Conservation (phyloP, 2,797 vertebrate genomes). For the Serranus cabrilla region DNA sequence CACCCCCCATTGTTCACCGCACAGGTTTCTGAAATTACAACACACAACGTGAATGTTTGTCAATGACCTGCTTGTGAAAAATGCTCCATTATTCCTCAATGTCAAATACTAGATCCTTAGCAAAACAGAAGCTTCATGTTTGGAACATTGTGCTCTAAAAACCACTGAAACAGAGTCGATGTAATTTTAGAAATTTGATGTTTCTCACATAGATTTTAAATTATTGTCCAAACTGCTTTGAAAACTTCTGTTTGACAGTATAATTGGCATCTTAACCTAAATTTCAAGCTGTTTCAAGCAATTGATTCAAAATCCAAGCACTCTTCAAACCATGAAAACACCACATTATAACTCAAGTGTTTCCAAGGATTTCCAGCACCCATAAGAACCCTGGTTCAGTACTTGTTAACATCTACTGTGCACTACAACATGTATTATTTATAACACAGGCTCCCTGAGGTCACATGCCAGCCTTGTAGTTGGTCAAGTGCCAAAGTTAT, state of each 20-base stretch:
- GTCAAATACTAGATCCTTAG: constrained; percentile 10
- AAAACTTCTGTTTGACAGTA: background rate
- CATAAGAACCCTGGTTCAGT: no score
- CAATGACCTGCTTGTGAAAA: constrained; percentile 4
- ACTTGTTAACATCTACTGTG: background rate
- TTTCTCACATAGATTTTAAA: background rate
- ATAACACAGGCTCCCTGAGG: constrained; percentile 6
- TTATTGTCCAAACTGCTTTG: background rate
- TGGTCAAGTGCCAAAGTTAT: constrained; percentile 38
- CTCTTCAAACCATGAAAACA: no score
- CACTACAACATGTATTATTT: constrained; percentile 1
- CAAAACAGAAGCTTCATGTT: constrained; percentile 17
- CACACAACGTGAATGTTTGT: constrained; percentile 14
- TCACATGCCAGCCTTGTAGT: background rate
- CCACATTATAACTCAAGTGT: no score
- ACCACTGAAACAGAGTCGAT: background rate
- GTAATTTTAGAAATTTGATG: background rate
- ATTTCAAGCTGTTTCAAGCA: no score
- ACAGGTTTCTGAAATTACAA: constrained; percentile 92
- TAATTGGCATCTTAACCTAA: no score
- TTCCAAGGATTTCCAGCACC: no score
- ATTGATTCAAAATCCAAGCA: no score
- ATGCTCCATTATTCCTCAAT: background rate
- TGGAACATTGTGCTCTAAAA: background rate
- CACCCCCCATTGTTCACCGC: constrained; percentile 98